These are phyloP conservation scores for Sepioteuthis lessoniana DNA, from an alignment of 2,888 invertebrate species.

Conservation along the genomic window DNA sequence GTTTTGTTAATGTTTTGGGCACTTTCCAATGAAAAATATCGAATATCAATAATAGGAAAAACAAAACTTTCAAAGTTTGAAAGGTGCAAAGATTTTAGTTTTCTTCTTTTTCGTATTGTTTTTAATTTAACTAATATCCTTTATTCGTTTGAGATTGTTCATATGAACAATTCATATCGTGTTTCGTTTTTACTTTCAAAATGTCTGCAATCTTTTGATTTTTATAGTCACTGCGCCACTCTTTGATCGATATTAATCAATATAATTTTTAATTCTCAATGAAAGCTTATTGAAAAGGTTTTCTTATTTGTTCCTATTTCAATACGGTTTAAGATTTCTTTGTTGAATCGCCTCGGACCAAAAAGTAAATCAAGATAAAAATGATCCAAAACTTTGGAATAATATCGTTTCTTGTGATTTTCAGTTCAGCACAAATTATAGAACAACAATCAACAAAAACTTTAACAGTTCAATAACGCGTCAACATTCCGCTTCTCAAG, in stretches of 20 bases:
- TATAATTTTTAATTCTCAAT: background rate
- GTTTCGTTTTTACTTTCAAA: background rate
- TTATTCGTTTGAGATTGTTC: background rate
- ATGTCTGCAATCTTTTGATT: background rate
- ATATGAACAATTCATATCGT: background rate
- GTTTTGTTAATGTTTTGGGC: background rate
- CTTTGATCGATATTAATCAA: background rate
- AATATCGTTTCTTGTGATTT: background rate
- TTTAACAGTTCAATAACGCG: background rate
- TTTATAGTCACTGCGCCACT: background rate
- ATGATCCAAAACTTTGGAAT: background rate
- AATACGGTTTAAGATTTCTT: background rate
- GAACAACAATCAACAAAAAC: background rate
- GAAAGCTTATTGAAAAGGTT: background rate
- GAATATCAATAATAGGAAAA: background rate
- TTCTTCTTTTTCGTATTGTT: background rate
- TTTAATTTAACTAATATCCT: background rate
- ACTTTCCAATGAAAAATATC: background rate
- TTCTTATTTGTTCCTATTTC: background rate
- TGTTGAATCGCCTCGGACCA: background rate
- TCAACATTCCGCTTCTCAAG: background rate
- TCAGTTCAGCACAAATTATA: background rate
- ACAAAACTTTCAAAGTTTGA: background rate
- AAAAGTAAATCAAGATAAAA: background rate
- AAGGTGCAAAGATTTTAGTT: background rate